These are phyloP conservation scores for Drosophila simulans DNA, from an alignment of 1,140 invertebrate genomes.

Conservation along the genomic window DNA sequence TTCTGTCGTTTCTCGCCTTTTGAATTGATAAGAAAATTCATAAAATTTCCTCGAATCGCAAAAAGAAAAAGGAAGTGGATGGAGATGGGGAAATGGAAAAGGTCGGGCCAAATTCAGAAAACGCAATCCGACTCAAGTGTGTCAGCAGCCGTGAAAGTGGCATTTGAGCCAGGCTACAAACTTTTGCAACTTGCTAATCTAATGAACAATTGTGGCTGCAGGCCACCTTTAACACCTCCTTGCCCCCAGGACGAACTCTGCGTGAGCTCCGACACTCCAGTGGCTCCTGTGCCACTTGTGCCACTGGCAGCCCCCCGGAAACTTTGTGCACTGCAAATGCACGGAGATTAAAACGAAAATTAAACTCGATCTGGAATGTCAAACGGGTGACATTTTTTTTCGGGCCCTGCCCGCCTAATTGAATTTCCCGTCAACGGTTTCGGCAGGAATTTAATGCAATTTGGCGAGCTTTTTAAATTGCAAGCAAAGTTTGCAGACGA, in stretches of 20 bases:
- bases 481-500: slow-evolving; percentile 66
- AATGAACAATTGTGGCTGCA: slow-evolving; percentile 80
- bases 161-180: slow-evolving; percentile 72
- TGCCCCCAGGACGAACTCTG: slow-evolving; percentile 24
- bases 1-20: slow-evolving; percentile 69
- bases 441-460: slow-evolving; percentile 68
- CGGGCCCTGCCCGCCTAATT: slow-evolving; percentile 45
- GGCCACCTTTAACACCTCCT: slow-evolving; percentile 63
- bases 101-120: slow-evolving; percentile 13
- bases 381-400: slow-evolving; percentile 31
- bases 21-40: slow-evolving; percentile 82
- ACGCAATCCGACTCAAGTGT: slow-evolving; percentile 73
- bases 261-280: slow-evolving; percentile 6
- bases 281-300: slow-evolving; percentile 8
- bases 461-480: slow-evolving; percentile 57
- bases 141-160: slow-evolving; percentile 80
- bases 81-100: not conserved
- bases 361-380: slow-evolving; percentile 38
- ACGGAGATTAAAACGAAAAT: slow-evolving; percentile 63
- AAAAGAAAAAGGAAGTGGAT: slow-evolving; percentile 10
- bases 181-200: slow-evolving; percentile 79
- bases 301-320: slow-evolving; percentile 50
- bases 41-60: slow-evolving; percentile 63
- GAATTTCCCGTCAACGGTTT: slow-evolving; percentile 56
- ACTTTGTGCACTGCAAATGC: slow-evolving; percentile 56